Evolutionary conservation across 2,888 invertebrate species (phyloP).

Genomic region (Keiferia lycopersicella): DNA sequence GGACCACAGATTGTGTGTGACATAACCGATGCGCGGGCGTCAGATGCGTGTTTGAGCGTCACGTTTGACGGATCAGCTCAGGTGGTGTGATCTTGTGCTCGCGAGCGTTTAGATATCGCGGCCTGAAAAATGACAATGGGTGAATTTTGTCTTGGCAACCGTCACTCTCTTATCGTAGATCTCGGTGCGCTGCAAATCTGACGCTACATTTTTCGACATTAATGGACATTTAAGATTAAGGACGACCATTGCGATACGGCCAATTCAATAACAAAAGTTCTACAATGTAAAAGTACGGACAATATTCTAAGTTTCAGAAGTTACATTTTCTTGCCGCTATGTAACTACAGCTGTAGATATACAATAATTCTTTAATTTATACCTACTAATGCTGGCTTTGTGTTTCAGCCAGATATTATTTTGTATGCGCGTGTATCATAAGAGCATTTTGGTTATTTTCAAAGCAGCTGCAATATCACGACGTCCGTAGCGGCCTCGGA

Average conservation of each 20-base stretch:
- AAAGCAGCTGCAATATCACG: constrained; percentile 20
- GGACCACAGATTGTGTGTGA: constrained; percentile 31
- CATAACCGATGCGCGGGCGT: constrained; percentile 41
- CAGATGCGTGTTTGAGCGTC: constrained; percentile 38
- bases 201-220: constrained; percentile 29
- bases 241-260: constrained; percentile 33
- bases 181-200: constrained; percentile 26
- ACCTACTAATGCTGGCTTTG: no score
- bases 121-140: constrained; percentile 53
- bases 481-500: constrained; percentile 24
- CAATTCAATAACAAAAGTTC: constrained; percentile 24
- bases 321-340: not conserved
- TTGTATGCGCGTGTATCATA: no score
- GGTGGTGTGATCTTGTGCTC: constrained; percentile 39
- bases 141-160: constrained; percentile 53
- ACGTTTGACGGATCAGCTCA: constrained; percentile 50
- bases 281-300: not conserved
- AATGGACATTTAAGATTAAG: constrained; percentile 30
- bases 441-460: not conserved
- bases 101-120: constrained; percentile 45
- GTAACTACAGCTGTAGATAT: no score
- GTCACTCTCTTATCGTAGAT: constrained; percentile 46
- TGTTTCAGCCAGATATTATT: no score
- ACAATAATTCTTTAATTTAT: no score
- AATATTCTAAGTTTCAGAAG: no score